Conservation (phyloP, 2,797 vertebrate genomes). For the Megaceryle alcyon region DNA sequence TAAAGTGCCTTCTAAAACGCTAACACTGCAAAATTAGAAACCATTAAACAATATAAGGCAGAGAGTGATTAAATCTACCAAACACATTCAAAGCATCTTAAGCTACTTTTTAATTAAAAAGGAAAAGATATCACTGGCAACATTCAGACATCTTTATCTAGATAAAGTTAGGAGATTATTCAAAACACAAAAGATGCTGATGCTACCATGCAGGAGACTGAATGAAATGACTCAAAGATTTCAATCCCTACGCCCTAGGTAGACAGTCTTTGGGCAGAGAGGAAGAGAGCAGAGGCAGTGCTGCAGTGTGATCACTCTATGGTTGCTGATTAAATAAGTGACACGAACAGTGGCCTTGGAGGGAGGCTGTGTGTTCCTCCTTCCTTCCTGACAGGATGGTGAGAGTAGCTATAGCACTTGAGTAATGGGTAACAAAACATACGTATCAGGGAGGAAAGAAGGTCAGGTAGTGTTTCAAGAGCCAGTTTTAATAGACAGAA, state of each 20-base stretch:
- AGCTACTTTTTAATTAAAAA: slow-evolving; percentile 84
- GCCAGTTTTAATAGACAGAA: background rate
- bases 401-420: background rate
- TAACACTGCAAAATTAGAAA: slow-evolving; percentile 81
- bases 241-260: background rate
- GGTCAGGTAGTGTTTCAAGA: background rate
- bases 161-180: slow-evolving; percentile 74
- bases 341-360: slow-evolving; percentile 42
- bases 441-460: background rate
- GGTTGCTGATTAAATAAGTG: slow-evolving; percentile 60
- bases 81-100: slow-evolving; percentile 78
- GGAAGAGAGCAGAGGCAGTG: background rate
- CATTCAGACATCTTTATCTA: slow-evolving; percentile 76
- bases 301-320: background rate
- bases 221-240: slow-evolving; percentile 7
- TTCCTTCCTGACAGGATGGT: slow-evolving; percentile 54
- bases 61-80: slow-evolving; percentile 81
- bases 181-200: slow-evolving; percentile 64
- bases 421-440: background rate
- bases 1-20: slow-evolving; percentile 75
- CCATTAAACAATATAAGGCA: slow-evolving; percentile 80
- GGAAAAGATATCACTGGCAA: slow-evolving; percentile 78
- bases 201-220: background rate
- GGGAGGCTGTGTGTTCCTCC: slow-evolving; percentile 40
- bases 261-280: background rate